Conservation (phyloP, 2,113 vertebrate genomes). For the Fulmarus glacialis region DNA sequence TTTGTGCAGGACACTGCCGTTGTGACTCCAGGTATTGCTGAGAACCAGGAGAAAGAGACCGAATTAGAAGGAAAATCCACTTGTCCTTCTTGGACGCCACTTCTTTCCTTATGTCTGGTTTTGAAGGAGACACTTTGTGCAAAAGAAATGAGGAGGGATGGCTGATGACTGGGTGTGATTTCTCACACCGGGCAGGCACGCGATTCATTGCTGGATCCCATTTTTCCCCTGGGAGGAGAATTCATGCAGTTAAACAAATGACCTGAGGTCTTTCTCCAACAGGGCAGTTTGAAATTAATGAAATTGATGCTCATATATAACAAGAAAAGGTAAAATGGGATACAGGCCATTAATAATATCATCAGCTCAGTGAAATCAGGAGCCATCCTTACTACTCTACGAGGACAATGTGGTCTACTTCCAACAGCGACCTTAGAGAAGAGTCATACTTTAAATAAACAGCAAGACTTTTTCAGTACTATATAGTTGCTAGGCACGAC, state of each 20-base stretch:
- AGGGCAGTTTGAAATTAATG: not conserved
- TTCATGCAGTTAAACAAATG: not conserved
- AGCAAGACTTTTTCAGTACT: not conserved
- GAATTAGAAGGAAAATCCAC: not conserved
- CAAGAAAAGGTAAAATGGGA: not conserved
- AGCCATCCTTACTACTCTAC: not conserved
- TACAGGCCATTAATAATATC: not conserved
- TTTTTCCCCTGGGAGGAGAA: not conserved
- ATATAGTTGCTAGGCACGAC: not conserved
- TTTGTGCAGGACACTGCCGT: not conserved
- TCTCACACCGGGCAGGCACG: not conserved
- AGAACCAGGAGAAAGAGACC: not conserved
- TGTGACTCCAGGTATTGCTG: not conserved
- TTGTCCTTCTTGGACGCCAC: not conserved
- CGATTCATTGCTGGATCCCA: not conserved
- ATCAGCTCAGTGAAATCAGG: not conserved
- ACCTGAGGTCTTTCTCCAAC: not conserved
- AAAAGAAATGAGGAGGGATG: not conserved
- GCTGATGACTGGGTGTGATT: accelerated
- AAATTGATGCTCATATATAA: not conserved
- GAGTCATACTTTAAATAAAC: not conserved
- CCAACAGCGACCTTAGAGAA: not conserved
- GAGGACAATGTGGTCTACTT: not conserved
- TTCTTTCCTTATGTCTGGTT: not conserved
- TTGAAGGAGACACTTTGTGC: not conserved